Percentiles rank a stretch among this genome's conserved stretches.
phyloP scores from a whole-genome alignment of 1,140 invertebrate genomes.

The Drosophila bocqueti region DNA sequence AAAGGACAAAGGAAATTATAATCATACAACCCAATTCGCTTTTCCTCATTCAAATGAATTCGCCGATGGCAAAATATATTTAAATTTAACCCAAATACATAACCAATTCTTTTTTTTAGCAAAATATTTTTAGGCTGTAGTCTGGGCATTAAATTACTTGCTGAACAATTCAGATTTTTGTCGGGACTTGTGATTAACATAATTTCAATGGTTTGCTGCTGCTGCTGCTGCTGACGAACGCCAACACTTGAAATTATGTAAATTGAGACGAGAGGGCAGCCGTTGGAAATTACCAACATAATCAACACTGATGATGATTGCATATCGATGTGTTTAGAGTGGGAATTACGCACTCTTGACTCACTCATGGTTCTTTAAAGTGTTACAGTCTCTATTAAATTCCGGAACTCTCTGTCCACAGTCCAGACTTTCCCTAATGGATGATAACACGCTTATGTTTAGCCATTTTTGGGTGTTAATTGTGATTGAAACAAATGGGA shows the following conservation, averaged over 20 bases:
- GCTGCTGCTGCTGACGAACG: constrained; percentile 10
- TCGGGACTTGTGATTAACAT: constrained; percentile 36
- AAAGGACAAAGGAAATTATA: constrained; percentile 10
- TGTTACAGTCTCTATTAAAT: not conserved
- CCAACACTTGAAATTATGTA: constrained; percentile 44
- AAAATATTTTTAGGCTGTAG: constrained; percentile 7
- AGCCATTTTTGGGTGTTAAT: constrained; percentile 39
- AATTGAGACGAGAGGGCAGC: constrained; percentile 19
- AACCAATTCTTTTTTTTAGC: not conserved
- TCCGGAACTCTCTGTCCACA: not conserved
- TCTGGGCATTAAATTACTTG: constrained; percentile 24
- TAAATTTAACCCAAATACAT: constrained; percentile 13
- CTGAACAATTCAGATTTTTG: constrained; percentile 39
- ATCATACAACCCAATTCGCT: constrained; percentile 3
- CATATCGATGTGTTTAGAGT: not conserved
- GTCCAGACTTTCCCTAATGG: constrained; percentile 15
- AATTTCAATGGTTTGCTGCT: constrained; percentile 28
- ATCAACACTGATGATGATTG: constrained; percentile 34
- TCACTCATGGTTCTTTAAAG: constrained; percentile 16
- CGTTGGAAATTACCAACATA: constrained; percentile 14
- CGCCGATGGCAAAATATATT: constrained; percentile 8
- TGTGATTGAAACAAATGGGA: constrained; percentile 46
- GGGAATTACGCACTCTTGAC: not conserved
- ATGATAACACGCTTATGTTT: constrained; percentile 36
- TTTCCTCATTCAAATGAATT: not conserved